Percentiles rank a stretch among this genome's conserved stretches.
These are phyloP conservation scores for Oryctolagus cuniculus DNA, from an alignment of 2,113 vertebrate species.

Conservation along the genomic window mOryCun1.1 NC_091441.1:77456001-77456500, in stretches of 20 bases:
- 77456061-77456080: neutral
- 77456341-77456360: neutral
- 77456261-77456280: neutral
- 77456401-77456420: no score
- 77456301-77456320: neutral
- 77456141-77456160: neutral
- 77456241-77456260: neutral
- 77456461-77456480: no score
- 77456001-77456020: fast-evolving
- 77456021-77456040: no score
- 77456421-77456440: no score
- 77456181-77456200: neutral
- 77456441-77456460: no score
- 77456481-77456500: no score
- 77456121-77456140: neutral
- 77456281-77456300: constrained; percentile 31
- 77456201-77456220: neutral
- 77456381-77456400: no score
- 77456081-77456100: neutral
- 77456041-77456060: neutral
- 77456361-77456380: neutral
- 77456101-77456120: neutral
- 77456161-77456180: neutral
- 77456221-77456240: neutral
- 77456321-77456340: neutral